Conservation (phyloP, 2,888 invertebrate species). For the Sphinx pinastri region DNA sequence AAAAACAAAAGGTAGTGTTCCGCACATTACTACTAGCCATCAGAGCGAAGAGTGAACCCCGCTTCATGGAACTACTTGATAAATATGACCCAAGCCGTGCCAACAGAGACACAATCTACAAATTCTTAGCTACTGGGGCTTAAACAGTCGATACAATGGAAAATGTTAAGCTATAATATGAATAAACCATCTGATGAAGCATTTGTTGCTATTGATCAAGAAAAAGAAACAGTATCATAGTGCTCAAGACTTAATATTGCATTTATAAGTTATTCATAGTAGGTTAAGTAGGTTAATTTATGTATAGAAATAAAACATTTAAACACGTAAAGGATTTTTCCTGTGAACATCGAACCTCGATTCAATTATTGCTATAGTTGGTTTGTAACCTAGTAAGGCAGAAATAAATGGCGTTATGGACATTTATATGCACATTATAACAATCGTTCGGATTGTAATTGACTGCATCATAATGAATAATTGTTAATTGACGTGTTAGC, state of each 20-base stretch:
- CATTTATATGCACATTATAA: constrained; percentile 20
- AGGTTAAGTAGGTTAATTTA: constrained; percentile 30
- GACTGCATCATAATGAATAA: constrained; percentile 24
- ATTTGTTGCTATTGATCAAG: constrained; percentile 2
- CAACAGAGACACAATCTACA: constrained; percentile 86
- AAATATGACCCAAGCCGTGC: constrained; percentile 89
- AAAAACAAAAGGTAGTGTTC: constrained; percentile 85
- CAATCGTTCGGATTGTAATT: constrained; percentile 14
- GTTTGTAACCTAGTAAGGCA: constrained; percentile 32
- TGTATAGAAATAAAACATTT: constrained; percentile 27
- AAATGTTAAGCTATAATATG: background rate
- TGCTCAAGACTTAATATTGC: constrained; percentile 34
- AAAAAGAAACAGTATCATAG: constrained; percentile 9
- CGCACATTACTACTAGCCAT: constrained; percentile 87
- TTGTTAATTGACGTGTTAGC: constrained; percentile 5
- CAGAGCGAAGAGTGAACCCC: constrained; percentile 86
- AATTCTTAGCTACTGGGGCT: constrained; percentile 76
- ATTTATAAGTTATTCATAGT: constrained; percentile 42
- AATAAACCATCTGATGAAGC: background rate
- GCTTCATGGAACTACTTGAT: constrained; percentile 86
- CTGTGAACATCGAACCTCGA: background rate
- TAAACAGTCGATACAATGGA: constrained; percentile 44
- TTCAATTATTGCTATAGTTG: no score
- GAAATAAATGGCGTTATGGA: constrained; percentile 28
- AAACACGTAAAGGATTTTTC: constrained; percentile 26